A percentile compares a stretch with the other conserved stretches of the same genome.
These are phyloP conservation scores for Podarcis siculus DNA, from an alignment of 2,797 vertebrate genomes.

Conservation along the genomic window DNA sequence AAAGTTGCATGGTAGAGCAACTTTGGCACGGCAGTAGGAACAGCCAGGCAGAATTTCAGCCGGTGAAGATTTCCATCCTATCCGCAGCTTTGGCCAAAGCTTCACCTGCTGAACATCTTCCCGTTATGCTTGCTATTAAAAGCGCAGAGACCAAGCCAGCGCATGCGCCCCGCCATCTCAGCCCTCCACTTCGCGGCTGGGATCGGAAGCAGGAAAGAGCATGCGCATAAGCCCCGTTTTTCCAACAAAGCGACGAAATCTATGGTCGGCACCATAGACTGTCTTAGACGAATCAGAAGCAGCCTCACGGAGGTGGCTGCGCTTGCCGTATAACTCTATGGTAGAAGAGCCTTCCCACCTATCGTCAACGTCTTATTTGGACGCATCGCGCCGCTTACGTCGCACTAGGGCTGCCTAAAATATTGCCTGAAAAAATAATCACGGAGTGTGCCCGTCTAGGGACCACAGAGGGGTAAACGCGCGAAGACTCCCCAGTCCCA, in stretches of 20 bases:
- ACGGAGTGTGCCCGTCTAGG: not conserved
- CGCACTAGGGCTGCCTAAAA: fast-evolving
- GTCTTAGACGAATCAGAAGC: not conserved
- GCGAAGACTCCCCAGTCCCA: fast-evolving
- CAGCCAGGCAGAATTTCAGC: not conserved
- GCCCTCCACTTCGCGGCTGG: fast-evolving
- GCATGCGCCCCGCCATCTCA: slow-evolving; percentile 75
- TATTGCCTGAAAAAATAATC: not conserved
- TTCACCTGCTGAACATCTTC: not conserved
- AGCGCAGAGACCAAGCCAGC: slow-evolving; percentile 85
- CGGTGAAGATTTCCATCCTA: not conserved
- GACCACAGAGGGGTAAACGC: too few relatives aligned
- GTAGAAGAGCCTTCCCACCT: not conserved
- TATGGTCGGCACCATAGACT: not conserved
- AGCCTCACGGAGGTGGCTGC: too few relatives aligned
- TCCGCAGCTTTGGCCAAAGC: not conserved
- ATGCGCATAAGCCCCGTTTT: not conserved
- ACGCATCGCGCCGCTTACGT: not conserved
- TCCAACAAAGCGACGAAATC: not conserved
- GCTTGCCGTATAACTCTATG: too few relatives aligned
- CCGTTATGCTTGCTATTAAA: slow-evolving; percentile 42
- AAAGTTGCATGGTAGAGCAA: too few relatives aligned
- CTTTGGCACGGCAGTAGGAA: too few relatives aligned
- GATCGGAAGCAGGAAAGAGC: not conserved
- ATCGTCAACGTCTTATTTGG: not conserved